Conservation (phyloP, 2,113 vertebrate genomes). For the Nothobranchius furzeri region DNA sequence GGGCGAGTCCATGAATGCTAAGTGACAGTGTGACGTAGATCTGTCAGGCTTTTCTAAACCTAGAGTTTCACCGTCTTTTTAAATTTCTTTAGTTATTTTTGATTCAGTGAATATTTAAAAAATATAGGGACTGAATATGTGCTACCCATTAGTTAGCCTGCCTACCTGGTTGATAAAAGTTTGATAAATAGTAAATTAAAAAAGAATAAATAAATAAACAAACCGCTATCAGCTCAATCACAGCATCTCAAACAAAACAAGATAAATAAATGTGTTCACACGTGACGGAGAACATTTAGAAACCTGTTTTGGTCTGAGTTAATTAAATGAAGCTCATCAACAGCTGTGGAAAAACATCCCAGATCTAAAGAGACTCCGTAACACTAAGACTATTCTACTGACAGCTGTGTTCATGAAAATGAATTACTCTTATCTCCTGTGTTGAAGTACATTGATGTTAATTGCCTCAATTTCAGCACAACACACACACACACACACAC, state of each 20-base stretch:
- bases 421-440: slow-evolving; percentile 57
- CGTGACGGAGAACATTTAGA: slow-evolving; percentile 20
- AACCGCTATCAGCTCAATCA: background rate
- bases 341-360: slow-evolving; percentile 23
- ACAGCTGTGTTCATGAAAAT: slow-evolving; percentile 58
- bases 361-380: slow-evolving; percentile 46
- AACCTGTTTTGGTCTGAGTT: slow-evolving; percentile 21
- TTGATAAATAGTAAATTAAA: background rate
- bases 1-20: too few relatives aligned
- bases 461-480: slow-evolving; percentile 20
- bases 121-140: too few relatives aligned
- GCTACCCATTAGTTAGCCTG: too few relatives aligned
- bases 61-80: too few relatives aligned
- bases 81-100: too few relatives aligned
- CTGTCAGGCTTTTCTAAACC: too few relatives aligned
- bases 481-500: background rate
- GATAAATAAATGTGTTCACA: background rate
- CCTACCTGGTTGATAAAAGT: too few relatives aligned
- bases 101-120: too few relatives aligned
- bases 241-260: background rate
- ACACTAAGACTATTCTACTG: slow-evolving; percentile 11
- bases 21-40: too few relatives aligned
- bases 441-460: slow-evolving; percentile 36
- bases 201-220: background rate
- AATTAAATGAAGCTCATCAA: slow-evolving; percentile 32